Conservation (phyloP, 2,888 invertebrate species). For the Ormyrus thymus region DNA sequence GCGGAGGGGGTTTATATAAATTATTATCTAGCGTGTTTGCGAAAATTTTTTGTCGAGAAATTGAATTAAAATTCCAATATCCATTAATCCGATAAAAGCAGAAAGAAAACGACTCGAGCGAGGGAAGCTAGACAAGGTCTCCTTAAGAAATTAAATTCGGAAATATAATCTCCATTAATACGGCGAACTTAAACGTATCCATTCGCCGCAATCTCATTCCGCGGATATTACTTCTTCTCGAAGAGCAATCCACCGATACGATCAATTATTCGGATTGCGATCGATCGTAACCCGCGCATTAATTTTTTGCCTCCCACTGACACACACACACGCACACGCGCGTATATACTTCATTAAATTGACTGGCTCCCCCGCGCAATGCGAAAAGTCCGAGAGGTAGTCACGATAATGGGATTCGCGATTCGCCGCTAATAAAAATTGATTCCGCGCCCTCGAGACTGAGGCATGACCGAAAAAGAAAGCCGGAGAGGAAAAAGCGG, state of each 20-base stretch:
- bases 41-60: too few relatives aligned
- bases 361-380: not conserved
- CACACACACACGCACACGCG: not conserved
- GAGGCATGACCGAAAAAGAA: conserved; percentile 2
- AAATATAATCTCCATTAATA: conserved; percentile 5
- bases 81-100: too few relatives aligned
- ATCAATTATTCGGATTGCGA: conserved; percentile 33
- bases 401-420: conserved; percentile 41
- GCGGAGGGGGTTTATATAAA: too few relatives aligned
- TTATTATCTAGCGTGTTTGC: too few relatives aligned
- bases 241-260: not conserved
- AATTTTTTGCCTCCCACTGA: conserved; percentile 1
- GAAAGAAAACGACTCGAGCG: too few relatives aligned
- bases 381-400: conserved; percentile 20
- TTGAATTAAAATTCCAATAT: too few relatives aligned
- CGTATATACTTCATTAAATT: conserved; percentile 41
- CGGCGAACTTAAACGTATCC: not conserved
- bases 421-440: conserved; percentile 48
- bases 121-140: not conserved
- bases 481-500: not conserved
- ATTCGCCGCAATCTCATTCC: not conserved
- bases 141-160: not conserved
- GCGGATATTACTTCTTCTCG: not conserved
- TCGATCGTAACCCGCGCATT: conserved; percentile 27
- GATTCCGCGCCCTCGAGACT: conserved; percentile 20